Evolutionary conservation across 2,888 invertebrate genomes (phyloP), one percentile per base, ranked within the genome.

Genomic region (Drosophila borealis): DNA sequence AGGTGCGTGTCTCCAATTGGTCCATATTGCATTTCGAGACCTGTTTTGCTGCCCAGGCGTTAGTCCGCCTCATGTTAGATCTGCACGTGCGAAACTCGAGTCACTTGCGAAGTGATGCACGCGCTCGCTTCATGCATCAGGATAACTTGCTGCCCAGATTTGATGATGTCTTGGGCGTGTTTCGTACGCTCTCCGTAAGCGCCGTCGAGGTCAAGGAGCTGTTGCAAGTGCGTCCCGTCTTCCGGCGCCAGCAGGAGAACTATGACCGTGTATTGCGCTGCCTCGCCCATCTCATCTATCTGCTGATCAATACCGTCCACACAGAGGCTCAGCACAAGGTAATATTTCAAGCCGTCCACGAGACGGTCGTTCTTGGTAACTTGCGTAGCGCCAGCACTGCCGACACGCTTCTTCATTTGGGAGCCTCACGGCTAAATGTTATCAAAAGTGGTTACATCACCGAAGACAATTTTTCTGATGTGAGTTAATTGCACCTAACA

Each of bases 381-480:
- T 95, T 96, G 56, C 94, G 94, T 73, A 95, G 95, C 81, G 94
- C 95, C 9, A 94, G 93, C 86, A 94, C 95, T 63, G 95, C 96
- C 68, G 97, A 97, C 91, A 95, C 96, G n/a, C 93, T 98, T 74
- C 94, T 98, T 68, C 98, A 98, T 93, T 94, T 98, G 76, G 96
- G 96, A 89, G 96, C 96, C 62, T 96, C 96, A 44, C 95, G 95
- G 74, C 93, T 95, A 75, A 97, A 96, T 93, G 95, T 95, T 13
- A 95, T 97, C 78, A 95, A 95, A 89, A 96, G 96, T 90, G 95
- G 95, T 80, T 96, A 96, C 92, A 95, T 96, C 90, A 94, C 94
- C 68, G 96, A 96, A 84, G 96, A 95, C 89, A 94, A 93, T 53
- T 90, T 93, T 90, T 93, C 93, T 84, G 91, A 92, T 89, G 93